Conservation (phyloP, 2,888 invertebrate genomes). For the Synergus laeviventris region DNA sequence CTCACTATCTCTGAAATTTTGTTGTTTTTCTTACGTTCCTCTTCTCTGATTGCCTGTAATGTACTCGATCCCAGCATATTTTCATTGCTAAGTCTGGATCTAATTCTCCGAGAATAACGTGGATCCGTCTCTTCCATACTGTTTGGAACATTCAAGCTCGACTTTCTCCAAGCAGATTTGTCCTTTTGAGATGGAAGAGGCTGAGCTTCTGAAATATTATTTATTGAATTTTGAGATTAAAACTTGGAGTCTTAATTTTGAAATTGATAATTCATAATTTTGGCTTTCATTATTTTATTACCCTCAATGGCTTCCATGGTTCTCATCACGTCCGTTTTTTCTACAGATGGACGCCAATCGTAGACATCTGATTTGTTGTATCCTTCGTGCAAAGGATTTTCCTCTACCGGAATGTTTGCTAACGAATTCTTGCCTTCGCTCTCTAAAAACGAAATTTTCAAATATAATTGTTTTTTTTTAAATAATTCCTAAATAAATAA, state of each 20-base stretch:
- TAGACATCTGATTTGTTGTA: conserved; percentile 80
- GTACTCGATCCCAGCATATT: conserved; percentile 71
- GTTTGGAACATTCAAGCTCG: conserved; percentile 81
- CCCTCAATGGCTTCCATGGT: conserved; percentile 93
- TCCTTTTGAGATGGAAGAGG: conserved; percentile 82
- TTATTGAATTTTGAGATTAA: not conserved
- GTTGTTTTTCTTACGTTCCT: conserved; percentile 73
- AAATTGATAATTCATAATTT: too few species aligned
- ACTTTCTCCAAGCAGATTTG: conserved; percentile 87
- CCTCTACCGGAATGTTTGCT: conserved; percentile 87
- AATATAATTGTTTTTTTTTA: not conserved
- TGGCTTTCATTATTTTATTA: conserved; percentile 62
- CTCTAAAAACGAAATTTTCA: conserved; percentile 77
- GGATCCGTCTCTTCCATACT: conserved; percentile 82
- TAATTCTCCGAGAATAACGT: conserved; percentile 77
- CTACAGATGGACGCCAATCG: conserved; percentile 90
- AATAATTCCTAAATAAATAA: not conserved
- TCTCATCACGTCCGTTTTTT: conserved; percentile 88
- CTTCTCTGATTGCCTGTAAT: conserved; percentile 75
- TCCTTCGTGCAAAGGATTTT: conserved; percentile 78
- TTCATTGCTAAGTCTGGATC: conserved; percentile 74
- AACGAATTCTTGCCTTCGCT: conserved; percentile 84
- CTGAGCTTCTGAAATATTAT: conserved; percentile 80
- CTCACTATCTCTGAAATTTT: conserved; percentile 58
- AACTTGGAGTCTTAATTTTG: too few species aligned